Percentiles rank a stretch among this genome's conserved stretches.
phyloP scores from a whole-genome alignment of 2,797 vertebrate genomes.

The Bradypus variegatus region DNA sequence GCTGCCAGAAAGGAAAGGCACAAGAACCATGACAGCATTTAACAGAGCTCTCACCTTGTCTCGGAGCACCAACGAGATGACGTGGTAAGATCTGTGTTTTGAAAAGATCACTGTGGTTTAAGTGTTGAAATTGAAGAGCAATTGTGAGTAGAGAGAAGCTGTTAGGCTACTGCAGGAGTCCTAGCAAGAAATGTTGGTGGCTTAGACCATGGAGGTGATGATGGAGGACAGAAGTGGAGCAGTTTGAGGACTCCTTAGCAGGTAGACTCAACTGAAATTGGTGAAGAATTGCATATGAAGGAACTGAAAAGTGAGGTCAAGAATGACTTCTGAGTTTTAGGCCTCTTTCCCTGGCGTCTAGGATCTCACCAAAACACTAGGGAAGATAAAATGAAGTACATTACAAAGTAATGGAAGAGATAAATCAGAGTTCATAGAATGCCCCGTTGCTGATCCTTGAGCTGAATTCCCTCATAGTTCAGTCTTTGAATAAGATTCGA shows the following conservation, averaged over 20 bases:
- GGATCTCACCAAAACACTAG: not conserved
- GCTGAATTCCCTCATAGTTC: not conserved
- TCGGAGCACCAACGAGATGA: not conserved
- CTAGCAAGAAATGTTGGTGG: not conserved
- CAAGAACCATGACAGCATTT: not conserved
- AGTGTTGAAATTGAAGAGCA: not conserved
- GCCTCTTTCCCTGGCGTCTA: not conserved
- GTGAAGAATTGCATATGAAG: not conserved
- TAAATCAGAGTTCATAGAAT: not conserved
- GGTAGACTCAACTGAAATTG: not conserved
- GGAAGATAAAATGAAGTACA: not conserved
- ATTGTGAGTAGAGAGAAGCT: not conserved
- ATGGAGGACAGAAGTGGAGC: not conserved
- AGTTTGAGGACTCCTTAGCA: not conserved
- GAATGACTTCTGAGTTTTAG: not conserved
- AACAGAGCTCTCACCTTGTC: not conserved
- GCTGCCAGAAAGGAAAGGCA: not conserved
- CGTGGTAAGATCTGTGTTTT: not conserved
- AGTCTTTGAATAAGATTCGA: not conserved
- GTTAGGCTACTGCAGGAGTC: not conserved
- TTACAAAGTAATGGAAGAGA: not conserved
- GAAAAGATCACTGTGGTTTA: not conserved
- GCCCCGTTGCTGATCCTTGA: not conserved
- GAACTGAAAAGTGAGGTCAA: not conserved
- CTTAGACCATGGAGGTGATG: not conserved